Base-by-base conservation (phyloP, 2,113 vertebrate genomes). In the Neogobius melanostomus region DNA sequence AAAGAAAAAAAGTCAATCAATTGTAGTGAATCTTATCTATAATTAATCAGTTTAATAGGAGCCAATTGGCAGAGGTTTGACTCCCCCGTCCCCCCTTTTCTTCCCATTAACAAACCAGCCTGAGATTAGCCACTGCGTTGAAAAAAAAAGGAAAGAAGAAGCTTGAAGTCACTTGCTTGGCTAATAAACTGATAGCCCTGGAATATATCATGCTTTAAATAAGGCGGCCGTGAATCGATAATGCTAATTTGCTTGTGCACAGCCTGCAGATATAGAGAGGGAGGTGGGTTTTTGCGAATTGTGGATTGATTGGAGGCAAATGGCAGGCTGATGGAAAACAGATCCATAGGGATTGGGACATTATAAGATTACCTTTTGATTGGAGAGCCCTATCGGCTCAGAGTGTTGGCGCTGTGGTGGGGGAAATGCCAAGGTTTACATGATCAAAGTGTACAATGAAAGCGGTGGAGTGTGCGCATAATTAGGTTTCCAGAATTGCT, bases 1-100 rank as follows among this genome's bases (percentile, higher is more conserved):
- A 36, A 4, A 36, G 3, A 21, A 36, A 36, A 36, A 64, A 70
- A 71, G 12, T 45, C 9, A 63, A 69, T 79, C 79, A 75, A 81
- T 80, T 80, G 72, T 59, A 53, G 43, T 17, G 63, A 52, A 43
- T 63, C 65, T 81, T 83, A 80, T 82, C 72, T 80, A 82, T 76
- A 85, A 87, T 85, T 73, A 73, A 86, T 87, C 71, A 82, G 79
- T 82, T 75, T 87, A 86, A 87, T 80, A 76, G 70, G 82, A 70
- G 59, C 43, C 36, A 80, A 84, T 73, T 68, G 48, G 72, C 14
- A 69, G 75, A 74, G 51, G 70, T 66, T 82, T 79, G 68, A 73
- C 68, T 76, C 69, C 66, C 45, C 73, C 71, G 50, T 56, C 11
- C 14, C 11, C 14, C 28, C 48, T 21, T 42, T 43, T 5, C 9